A percentile compares a stretch with the other conserved stretches of the same genome.
These are phyloP conservation scores for Cyanocitta stelleri DNA, from an alignment of 2,113 vertebrate genomes.

Conservation along the genomic window DNA sequence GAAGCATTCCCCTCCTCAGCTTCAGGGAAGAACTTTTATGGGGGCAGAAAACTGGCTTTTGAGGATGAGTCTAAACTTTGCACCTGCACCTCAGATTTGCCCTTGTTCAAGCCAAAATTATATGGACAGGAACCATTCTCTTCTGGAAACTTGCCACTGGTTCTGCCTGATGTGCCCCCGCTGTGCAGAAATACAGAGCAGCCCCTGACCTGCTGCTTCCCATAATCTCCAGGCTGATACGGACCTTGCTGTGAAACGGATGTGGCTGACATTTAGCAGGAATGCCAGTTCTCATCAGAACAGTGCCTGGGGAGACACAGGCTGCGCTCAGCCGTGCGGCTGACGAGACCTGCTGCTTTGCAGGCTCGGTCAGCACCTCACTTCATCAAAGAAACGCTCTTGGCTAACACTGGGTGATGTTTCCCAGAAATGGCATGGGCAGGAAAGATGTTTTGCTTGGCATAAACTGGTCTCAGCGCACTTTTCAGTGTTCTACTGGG, in stretches of 20 bases:
- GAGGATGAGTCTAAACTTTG: neutral
- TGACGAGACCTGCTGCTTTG: neutral
- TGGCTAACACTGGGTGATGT: neutral
- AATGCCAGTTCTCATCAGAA: neutral
- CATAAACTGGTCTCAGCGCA: neutral
- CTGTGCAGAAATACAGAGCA: neutral
- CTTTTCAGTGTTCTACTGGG: neutral
- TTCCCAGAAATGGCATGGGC: neutral
- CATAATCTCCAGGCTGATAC: neutral
- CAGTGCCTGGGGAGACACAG: slow-evolving; percentile 15
- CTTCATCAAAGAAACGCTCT: neutral
- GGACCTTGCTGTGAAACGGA: neutral
- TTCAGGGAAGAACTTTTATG: neutral
- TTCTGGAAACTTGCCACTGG: neutral
- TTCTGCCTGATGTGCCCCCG: neutral
- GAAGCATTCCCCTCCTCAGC: neutral
- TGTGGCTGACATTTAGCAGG: slow-evolving; percentile 46
- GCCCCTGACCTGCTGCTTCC: neutral
- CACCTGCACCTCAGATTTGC: neutral
- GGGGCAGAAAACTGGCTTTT: neutral
- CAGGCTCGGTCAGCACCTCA: slow-evolving; percentile 8
- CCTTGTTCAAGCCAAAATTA: neutral
- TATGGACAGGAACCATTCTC: neutral
- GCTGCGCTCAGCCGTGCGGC: neutral
- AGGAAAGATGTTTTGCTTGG: neutral